Conservation (phyloP, 2,797 vertebrate genomes). For the Catostomus latipinnis region DNA sequence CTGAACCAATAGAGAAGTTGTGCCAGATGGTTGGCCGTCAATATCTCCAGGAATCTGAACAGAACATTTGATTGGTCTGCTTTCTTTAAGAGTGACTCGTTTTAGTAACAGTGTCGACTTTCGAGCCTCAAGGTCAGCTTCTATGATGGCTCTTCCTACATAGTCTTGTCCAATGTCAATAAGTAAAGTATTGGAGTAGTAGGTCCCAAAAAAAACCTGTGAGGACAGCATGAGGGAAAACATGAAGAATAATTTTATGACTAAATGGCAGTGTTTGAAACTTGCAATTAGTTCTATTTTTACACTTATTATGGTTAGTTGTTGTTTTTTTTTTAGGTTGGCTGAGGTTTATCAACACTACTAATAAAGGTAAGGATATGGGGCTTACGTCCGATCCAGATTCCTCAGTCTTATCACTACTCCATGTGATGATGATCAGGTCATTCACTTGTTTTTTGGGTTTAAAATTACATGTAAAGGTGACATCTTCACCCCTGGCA, state of each 20-base stretch:
- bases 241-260: background rate
- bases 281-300: background rate
- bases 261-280: background rate
- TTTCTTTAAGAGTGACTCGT: slow-evolving; percentile 71
- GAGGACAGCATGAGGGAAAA: background rate
- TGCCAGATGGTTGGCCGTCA: slow-evolving; percentile 61
- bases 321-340: background rate
- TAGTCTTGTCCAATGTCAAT: slow-evolving; percentile 68
- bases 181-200: slow-evolving; percentile 19
- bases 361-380: background rate
- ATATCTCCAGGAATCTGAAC: slow-evolving; percentile 70
- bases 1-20: slow-evolving; percentile 74
- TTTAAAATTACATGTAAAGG: slow-evolving; percentile 70
- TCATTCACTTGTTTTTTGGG: slow-evolving; percentile 52
- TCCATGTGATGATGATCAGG: slow-evolving; percentile 67
- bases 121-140: background rate
- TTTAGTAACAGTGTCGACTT: slow-evolving; percentile 66
- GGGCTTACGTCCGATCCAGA: slow-evolving; percentile 64
- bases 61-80: slow-evolving; percentile 68
- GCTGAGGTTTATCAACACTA: too few relatives aligned
- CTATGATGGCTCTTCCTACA: slow-evolving; percentile 64
- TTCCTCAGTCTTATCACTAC: slow-evolving; percentile 32
- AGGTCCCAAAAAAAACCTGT: slow-evolving; percentile 67
- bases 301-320: background rate
- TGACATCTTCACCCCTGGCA: slow-evolving; percentile 67